Base-by-base conservation (phyloP, 2,113 vertebrate genomes). In the Dromaius novaehollandiae region DNA sequence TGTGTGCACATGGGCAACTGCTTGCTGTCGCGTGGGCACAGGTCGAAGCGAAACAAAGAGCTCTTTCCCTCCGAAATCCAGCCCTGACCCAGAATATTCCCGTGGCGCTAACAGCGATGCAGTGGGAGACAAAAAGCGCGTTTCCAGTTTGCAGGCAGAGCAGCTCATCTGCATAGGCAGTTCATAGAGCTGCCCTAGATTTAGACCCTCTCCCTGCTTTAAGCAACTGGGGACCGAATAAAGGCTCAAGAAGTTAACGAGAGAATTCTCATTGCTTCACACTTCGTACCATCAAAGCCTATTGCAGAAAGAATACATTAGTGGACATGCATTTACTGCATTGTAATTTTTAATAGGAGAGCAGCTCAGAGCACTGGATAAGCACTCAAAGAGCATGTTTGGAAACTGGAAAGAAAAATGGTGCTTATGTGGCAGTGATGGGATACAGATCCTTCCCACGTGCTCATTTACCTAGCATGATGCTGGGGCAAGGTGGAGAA, bases 381-480 rank as follows among this genome's bases (percentile, higher is more conserved):
- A 79, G n/a, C 28, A 74, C 40, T 90, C 17, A 63, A 50, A 69
- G 73, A 66, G 4, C 12, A 5, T 4, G 3, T 56, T 89, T 60
- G 50, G 32, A 82, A 85, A 28, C 13, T 30, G 34, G 18, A 53
- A 74, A 44, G 53, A 28, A 9, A 55, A 80, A 38, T 2, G 2
- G 32, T 89, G 53, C 26, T 50, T 68, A 5, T 8, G 25, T 26
- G 34, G 48, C 73, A 11, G 66, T 58, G 61, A 56, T 26, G n/a
- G 0, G 0, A 19, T 20, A 32, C 81, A 65, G 32, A 3, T 51
- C 4, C 51, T 56, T 86, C 18, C 40, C 44, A 19, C 0, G 0
- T 58, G 40, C 18, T 40, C 7, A 0, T 70, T 81, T 58, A 25
- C 50, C 22, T 24, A 44, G 44, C 22, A 53, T 77, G 19, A 11